Base-by-base conservation (phyloP, 2,888 invertebrate species). In the Hydraecia micacea region DNA sequence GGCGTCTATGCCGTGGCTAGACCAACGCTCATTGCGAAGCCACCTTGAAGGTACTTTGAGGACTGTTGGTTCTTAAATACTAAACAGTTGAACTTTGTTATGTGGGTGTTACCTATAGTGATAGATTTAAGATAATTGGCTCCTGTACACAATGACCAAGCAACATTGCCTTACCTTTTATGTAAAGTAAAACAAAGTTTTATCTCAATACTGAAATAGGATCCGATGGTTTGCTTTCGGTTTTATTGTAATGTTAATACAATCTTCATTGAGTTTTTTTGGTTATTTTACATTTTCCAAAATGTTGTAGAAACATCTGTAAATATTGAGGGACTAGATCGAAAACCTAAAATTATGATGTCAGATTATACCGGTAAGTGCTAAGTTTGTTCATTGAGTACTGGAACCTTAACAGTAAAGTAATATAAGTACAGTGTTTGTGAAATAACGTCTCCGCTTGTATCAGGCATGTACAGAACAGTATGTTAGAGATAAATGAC, bases 401-500 rank as follows among this genome's bases (percentile, higher is more conserved):
- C 75, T 21, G 65, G 36, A 71, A 49, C 62, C 49, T 36, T 42
- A 39, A 67, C 15, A 55, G 42, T 39, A 62, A 36, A 55, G 0
- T 55, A 70, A 65, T 46, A 18, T 65, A 75, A 68, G 75, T 71
- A 69, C 46, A 76, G 70, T 75, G 82, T 86, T 82, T 84, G 81
- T 88, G 82, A 78, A 83, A 79, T 81, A 77, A 80, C 62, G 71
- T 83, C 46, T 84, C 79, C 70, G 84, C 88, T 88, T 88, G 88
- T 85, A 86, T 87, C 82, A 89, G 85, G 79, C 86, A 83, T 88
- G 81, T 86, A 86, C 86, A 88, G 87, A 85, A 76, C 81, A 74
- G 77, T 85, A 88, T 89, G 81, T 85, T 87, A 90, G 84, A 84
- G 88, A 90, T 91, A 91, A 93, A 91, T 90, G 95, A 95, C 95